Percentiles rank a stretch among this genome's conserved stretches.
Conservation (phyloP, 2,888 invertebrate species). For the Eucriotettix oculatus region DNA sequence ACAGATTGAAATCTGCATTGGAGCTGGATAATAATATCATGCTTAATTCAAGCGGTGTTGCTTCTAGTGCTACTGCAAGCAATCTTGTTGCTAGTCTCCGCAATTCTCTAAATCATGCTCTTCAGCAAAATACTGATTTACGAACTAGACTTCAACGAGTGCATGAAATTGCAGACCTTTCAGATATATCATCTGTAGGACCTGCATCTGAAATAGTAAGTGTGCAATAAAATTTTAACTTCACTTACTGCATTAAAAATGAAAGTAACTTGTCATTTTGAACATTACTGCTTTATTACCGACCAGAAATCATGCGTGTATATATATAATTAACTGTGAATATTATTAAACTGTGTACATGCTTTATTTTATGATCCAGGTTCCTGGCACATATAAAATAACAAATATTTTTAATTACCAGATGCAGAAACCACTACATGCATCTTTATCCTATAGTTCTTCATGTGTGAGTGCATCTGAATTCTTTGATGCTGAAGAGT, state of each 20-base stretch:
- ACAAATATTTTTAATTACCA: background rate
- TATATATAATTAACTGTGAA: no score
- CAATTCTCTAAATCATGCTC: constrained; percentile 42
- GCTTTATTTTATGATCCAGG: no score
- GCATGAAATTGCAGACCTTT: constrained; percentile 44
- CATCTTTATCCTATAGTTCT: constrained; percentile 56
- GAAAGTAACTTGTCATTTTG: no score
- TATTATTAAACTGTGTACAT: no score
- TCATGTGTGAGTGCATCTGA: constrained; percentile 60
- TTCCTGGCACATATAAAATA: no score
- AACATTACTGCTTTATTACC: no score
- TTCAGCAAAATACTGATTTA: constrained; percentile 61
- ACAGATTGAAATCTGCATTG: constrained; percentile 44
- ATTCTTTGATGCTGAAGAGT: constrained; percentile 58
- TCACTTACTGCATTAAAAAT: no score
- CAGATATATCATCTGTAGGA: constrained; percentile 39
- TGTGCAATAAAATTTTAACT: no score
- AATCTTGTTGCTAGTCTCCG: constrained; percentile 36
- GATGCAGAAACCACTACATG: constrained; percentile 27
- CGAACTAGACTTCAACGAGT: constrained; percentile 41
- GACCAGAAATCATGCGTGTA: no score
- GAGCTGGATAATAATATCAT: constrained; percentile 25
- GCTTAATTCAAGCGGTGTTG: constrained; percentile 1
- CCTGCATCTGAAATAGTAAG: constrained; percentile 33
- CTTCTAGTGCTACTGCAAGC: constrained; percentile 16